Evolutionary conservation across 2,797 vertebrate genomes (phyloP), one percentile per base, ranked within the genome.

Genomic region (Coreius guichenoti): DNA sequence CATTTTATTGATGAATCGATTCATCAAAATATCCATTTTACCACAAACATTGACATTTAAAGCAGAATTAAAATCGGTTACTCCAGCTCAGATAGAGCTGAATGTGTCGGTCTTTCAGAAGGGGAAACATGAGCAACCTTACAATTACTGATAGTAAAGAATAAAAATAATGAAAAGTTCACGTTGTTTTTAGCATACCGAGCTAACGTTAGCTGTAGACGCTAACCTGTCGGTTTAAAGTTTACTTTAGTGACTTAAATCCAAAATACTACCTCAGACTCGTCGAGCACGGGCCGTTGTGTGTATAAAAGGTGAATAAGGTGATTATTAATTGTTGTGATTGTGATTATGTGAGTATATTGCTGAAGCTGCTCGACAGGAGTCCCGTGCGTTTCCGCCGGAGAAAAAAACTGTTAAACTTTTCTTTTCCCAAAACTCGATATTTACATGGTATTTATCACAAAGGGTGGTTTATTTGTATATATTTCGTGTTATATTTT

Each of bases 11-110:
- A 99, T 93, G 94, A 97, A 97, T 93, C 97, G 97, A 95, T 96
- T 96, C 95, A 98, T 98, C 96, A 99, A 95, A 96, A 99, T 96
- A 96, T 99, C 98, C 98, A 99, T 99, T 95, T 95, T 98, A 96
- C 94, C 90, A 96, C 95, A 78, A 97, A 96, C 97, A 98, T 99
- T 97, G 95, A 98, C 94, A 80, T 94, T 93, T 92, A 94, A 91
- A 86, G 93, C 95, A 88, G 92, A 94, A 69, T 87, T 89, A 58
- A 89, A 84, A 82, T 26, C 26, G 61, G 79, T 81, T 75, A 36
- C 3, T 76, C 11, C 74, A 36, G 19, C 51, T 69, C 33, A 69
- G 36, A 69, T 39, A 69, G 11, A 13, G 33, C 29, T 33, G 26
- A 33, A 61, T n/a, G 56, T 26, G 12, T 26, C 56, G 54, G 23